Percentiles rank a stretch among this genome's conserved stretches.
phyloP scores from a whole-genome alignment of 2,888 invertebrate species.

The Tetragnatha montana region DNA sequence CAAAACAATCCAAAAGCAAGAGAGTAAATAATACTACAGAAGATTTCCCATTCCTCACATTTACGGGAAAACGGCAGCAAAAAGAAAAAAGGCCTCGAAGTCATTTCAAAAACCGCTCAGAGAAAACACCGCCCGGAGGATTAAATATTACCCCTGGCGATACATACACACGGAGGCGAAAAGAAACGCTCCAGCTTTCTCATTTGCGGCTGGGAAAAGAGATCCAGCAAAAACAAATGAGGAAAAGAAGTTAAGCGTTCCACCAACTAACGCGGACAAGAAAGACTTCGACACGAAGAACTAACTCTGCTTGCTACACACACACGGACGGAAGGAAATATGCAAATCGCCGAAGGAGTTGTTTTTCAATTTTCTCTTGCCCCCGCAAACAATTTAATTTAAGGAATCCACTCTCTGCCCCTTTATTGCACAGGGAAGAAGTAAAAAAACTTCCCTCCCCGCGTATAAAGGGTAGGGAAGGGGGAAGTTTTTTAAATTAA shows the following conservation, averaged over 20 bases:
- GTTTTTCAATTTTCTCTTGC: slow-evolving; percentile 40
- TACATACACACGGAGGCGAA: background rate
- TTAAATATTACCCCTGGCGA: background rate
- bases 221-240: slow-evolving; percentile 22
- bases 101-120: background rate
- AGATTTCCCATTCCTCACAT: no score
- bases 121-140: background rate
- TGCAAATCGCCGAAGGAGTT: slow-evolving; percentile 40
- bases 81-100: background rate
- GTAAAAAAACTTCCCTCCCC: background rate
- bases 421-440: background rate
- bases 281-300: slow-evolving; percentile 4
- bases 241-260: slow-evolving; percentile 7
- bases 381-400: slow-evolving; percentile 49
- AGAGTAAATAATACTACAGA: background rate
- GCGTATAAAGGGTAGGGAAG: no score
- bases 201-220: slow-evolving; percentile 2
- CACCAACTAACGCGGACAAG: slow-evolving; percentile 6
- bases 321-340: slow-evolving; percentile 22
- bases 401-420: slow-evolving; percentile 11
- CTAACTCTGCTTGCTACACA: no score
- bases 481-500: slow-evolving; percentile 28
- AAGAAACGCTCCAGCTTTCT: background rate
- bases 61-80: background rate
- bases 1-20: background rate